Evolutionary conservation across 2,888 invertebrate genomes (phyloP).

Genomic region (Glaucopsyche alexis): DNA sequence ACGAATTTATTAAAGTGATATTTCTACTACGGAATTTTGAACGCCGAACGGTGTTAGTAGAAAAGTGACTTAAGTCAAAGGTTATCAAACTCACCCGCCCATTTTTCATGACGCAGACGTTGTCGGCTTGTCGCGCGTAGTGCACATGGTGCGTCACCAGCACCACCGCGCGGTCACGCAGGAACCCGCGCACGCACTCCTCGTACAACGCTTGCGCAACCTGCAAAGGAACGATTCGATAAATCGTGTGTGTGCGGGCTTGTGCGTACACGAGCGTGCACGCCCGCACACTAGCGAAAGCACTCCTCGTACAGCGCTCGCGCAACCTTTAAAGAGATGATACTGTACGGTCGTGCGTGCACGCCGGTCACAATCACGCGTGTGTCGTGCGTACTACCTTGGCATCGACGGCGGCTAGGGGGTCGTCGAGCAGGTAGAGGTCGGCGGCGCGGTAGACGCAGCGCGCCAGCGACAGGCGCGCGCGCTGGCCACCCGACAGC

Average conservation of each 20-base stretch:
- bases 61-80: no score
- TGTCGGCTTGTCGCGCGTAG: conserved; percentile 71
- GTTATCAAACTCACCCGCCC: conserved; percentile 55
- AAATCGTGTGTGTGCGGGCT: not conserved
- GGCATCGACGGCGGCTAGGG: conserved; percentile 81
- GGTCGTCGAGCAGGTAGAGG: conserved; percentile 82
- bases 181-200: conserved; percentile 78
- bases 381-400: conserved; percentile 60
- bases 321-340: conserved; percentile 59
- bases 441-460: conserved; percentile 82
- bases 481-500: conserved; percentile 85
- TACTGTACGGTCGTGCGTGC: not conserved
- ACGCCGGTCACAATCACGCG: not conserved
- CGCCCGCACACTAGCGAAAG: conserved; percentile 55
- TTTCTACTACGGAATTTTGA: no score
- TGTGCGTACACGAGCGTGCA: conserved; percentile 49
- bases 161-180: conserved; percentile 77
- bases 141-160: conserved; percentile 85
- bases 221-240: conserved; percentile 41
- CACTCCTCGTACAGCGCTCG: conserved; percentile 82
- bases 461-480: conserved; percentile 77
- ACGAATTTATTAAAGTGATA: no score
- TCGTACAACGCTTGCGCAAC: conserved; percentile 81
- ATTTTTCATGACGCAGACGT: conserved; percentile 63
- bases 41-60: no score